Conservation (phyloP, 2,797 vertebrate species). For the Huso huso region DNA sequence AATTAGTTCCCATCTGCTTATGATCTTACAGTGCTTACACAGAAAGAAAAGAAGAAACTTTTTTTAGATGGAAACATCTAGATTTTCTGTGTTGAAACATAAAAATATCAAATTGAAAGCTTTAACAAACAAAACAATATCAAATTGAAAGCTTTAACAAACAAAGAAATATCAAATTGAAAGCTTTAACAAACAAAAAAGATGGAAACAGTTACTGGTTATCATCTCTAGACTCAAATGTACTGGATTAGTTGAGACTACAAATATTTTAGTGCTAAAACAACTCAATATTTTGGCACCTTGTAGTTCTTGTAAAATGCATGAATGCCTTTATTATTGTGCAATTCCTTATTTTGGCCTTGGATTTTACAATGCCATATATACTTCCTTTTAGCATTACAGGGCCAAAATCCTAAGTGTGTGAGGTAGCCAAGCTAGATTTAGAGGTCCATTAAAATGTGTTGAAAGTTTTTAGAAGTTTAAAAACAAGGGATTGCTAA, state of each 20-base stretch:
- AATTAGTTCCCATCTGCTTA: too few species aligned
- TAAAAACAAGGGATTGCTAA: constrained; percentile 4
- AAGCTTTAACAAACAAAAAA: too few species aligned
- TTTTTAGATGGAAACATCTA: too few species aligned
- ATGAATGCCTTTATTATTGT: constrained; percentile 54
- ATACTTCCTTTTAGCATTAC: constrained; percentile 57
- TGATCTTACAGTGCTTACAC: too few species aligned
- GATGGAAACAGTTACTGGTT: too few species aligned
- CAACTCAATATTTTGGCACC: constrained; percentile 17
- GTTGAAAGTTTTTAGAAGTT: constrained; percentile 20
- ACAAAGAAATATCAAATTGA: too few species aligned
- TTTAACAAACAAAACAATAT: too few species aligned
- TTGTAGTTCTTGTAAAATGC: constrained; percentile 44
- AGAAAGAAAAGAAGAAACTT: too few species aligned
- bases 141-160: too few species aligned
- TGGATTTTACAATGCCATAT: constrained; percentile 60
- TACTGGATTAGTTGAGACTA: not conserved
- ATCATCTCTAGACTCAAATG: too few species aligned
- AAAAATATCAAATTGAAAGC: too few species aligned
- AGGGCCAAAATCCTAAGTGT: constrained; percentile 61
- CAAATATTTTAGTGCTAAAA: constrained; percentile 5
- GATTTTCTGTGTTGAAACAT: too few species aligned
- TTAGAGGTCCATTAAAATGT: constrained; percentile 66
- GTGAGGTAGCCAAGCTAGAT: constrained; percentile 57
- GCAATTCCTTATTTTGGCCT: constrained; percentile 59